Evolutionary conservation across 2,888 invertebrate genomes (phyloP).

Genomic region (Sarcophaga caerulescens): DNA sequence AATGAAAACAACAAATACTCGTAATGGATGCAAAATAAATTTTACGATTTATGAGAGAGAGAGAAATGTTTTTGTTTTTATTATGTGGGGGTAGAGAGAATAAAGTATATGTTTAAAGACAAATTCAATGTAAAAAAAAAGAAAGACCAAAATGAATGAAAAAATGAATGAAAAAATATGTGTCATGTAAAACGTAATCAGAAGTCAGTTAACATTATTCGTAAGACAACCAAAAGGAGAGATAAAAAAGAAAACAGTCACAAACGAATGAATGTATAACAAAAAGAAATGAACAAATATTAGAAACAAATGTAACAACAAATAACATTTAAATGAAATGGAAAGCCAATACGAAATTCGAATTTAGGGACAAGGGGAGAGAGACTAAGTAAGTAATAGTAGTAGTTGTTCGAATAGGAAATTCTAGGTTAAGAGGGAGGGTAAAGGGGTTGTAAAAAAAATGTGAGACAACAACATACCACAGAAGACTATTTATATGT

Average conservation of each 20-base stretch:
- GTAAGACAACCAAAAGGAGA: neutral
- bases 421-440: neutral
- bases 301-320: conserved; percentile 24
- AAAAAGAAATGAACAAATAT: conserved; percentile 12
- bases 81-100: conserved; percentile 7
- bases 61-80: neutral
- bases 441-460: conserved; percentile 39
- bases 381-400: neutral
- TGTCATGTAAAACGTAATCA: neutral
- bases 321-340: conserved; percentile 36
- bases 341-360: conserved; percentile 55
- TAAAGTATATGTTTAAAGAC: neutral
- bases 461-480: conserved; percentile 65
- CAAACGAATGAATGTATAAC: neutral
- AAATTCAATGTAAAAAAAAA: conserved; percentile 22
- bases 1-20: neutral
- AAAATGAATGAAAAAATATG: neutral
- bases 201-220: neutral
- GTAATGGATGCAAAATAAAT: conserved; percentile 42
- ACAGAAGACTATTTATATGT: conserved; percentile 28
- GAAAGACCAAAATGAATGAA: conserved; percentile 13
- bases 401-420: neutral
- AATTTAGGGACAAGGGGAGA: conserved; percentile 45
- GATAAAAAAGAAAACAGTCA: neutral
- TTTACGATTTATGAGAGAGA: conserved; percentile 30